Evolutionary conservation across 2,888 invertebrate species (phyloP).

Genomic region (Sthenelais limicola): DNA sequence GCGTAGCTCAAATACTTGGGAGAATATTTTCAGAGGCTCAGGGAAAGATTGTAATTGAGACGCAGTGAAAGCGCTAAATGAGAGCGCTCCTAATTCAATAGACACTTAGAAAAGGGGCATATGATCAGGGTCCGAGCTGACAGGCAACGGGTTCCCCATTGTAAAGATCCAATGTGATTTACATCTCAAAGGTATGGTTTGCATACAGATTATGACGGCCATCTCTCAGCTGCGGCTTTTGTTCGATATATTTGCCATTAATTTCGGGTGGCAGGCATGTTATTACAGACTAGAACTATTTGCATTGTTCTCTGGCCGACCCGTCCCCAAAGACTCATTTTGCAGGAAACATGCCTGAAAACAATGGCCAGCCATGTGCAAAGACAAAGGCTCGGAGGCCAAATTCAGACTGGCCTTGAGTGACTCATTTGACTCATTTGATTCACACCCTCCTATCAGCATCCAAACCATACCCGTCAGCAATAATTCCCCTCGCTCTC

Average conservation of each 20-base stretch:
- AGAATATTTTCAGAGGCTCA: too few species aligned
- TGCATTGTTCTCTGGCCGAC: conserved; percentile 12
- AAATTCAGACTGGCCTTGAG: not conserved
- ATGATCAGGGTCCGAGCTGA: not conserved
- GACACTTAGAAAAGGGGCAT: not conserved
- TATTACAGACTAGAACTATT: conserved; percentile 9
- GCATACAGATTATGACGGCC: not conserved
- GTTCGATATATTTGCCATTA: conserved; percentile 24
- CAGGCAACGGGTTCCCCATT: not conserved
- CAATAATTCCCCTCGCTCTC: conserved; percentile 25
- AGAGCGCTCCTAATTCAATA: not conserved
- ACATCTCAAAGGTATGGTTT: not conserved
- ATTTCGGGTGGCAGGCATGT: conserved; percentile 17
- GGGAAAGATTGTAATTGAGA: conserved; percentile 1
- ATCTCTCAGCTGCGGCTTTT: not conserved
- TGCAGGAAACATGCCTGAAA: conserved; percentile 15
- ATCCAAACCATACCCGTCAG: not conserved
- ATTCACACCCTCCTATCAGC: conserved; percentile 23
- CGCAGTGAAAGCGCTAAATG: not conserved
- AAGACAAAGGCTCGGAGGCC: conserved; percentile 13
- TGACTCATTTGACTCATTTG: not conserved
- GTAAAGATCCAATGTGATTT: not conserved
- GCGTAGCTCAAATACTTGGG: too few species aligned
- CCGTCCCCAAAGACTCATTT: conserved; percentile 18
- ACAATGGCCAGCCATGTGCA: conserved; percentile 22